These are phyloP conservation scores for Pseudachorutes palmiensis DNA, from an alignment of 1,140 invertebrate species.

Conservation along the genomic window DNA sequence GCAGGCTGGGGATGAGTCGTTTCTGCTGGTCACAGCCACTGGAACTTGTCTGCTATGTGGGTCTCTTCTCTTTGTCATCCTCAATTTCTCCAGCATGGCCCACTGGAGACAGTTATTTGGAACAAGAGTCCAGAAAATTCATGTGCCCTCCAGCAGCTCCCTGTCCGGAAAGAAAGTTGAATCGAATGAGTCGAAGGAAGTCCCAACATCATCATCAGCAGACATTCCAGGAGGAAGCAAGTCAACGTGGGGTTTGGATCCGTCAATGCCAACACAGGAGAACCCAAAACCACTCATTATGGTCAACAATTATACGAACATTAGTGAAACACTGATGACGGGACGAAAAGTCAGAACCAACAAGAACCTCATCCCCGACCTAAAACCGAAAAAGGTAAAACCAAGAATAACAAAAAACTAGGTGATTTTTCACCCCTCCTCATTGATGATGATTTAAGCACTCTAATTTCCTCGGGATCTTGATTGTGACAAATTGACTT, in stretches of 20 bases:
- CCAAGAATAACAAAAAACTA: too few species aligned
- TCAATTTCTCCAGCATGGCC: conserved; percentile 20
- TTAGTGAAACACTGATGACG: conserved; percentile 28
- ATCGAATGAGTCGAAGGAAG: not conserved
- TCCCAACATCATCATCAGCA: not conserved
- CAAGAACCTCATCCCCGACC: not conserved
- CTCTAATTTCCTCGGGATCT: not conserved
- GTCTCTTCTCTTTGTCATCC: conserved; percentile 20
- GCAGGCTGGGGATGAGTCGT: not conserved
- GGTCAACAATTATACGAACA: conserved; percentile 29
- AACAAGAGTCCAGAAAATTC: not conserved
- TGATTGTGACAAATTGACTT: conserved; percentile 22
- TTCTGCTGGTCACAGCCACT: conserved; percentile 22
- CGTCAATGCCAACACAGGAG: not conserved
- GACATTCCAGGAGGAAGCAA: not conserved
- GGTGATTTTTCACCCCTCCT: too few species aligned
- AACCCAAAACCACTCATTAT: not conserved
- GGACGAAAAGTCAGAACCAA: conserved; percentile 13
- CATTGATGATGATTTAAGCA: too few species aligned
- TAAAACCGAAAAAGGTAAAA: conserved; percentile 20
- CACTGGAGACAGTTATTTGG: not conserved
- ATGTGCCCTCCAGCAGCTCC: not conserved
- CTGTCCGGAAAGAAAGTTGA: not conserved
- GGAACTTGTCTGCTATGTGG: conserved; percentile 28
- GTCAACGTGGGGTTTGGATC: too few species aligned